Base-by-base conservation (phyloP, 2,888 invertebrate genomes). In the Rhabditoides inermis region DNA sequence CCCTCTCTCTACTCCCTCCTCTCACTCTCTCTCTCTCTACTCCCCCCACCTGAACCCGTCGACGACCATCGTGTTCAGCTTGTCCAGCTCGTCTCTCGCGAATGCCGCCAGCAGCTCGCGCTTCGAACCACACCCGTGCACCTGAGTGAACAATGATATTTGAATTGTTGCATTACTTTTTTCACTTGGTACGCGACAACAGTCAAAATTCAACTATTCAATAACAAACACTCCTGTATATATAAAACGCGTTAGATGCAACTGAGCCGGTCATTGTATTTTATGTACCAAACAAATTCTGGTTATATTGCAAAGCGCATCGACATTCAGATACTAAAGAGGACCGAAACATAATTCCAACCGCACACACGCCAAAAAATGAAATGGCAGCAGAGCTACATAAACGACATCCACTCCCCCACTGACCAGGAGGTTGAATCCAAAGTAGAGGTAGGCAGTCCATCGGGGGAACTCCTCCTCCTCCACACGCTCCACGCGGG, bases 81-180 rank as follows among this genome's bases (percentile, higher is more conserved):
- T 69, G 15, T 86, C 77, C 25, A 82, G 77, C 57, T 84, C 80
- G 20, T 78, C 79, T 71, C 10, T 15, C 22, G 86, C 85, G 77
- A 92, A 91, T 56, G 84, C 80, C 59, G 86, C 84, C 30, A 94
- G 77, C 23, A 94, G 79, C 27, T 82, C 80, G 37, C 55, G 52
- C 49, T 63, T 66, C 0, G 92, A 92, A 0, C 94, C 94, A 18
- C 10, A 39, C 7, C 40, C 40, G 22, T 39, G 15, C 12, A 39
- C 18, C 40, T 39, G 20, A 39, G 20, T 12, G 7, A 39, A 39
- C 10, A 15, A 39, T 39, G 20, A 20, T 39, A 39, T 32, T 42
- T 32, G 27, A 36, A 50, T 5, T 27, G 15, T 37, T 45, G 18
- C 15, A 46, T 32, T 2, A 36, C 15, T 26, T 53, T 44, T 20